Conservation (phyloP, 2,888 invertebrate genomes). For the Morpho helenor region DNA sequence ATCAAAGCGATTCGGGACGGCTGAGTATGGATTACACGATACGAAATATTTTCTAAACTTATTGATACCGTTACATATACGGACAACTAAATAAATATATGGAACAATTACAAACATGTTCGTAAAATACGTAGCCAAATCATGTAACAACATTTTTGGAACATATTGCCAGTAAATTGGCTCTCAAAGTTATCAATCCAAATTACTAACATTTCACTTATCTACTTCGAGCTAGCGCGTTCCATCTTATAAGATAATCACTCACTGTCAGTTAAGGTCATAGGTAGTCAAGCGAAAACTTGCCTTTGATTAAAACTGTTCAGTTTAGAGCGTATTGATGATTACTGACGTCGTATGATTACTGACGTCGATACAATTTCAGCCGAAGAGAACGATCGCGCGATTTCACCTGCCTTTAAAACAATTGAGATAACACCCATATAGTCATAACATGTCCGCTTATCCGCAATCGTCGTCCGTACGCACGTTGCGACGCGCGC, state of each 20-base stretch:
- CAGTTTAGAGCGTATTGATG: background rate
- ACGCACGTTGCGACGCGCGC: conserved; percentile 50
- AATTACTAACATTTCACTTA: too few species aligned
- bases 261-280: too few species aligned
- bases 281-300: background rate
- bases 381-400: background rate
- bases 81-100: too few species aligned
- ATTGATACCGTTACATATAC: too few species aligned
- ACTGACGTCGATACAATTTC: background rate
- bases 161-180: too few species aligned
- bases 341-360: background rate
- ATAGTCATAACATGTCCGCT: conserved; percentile 46
- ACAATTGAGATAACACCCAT: conserved; percentile 25
- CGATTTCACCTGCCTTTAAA: conserved; percentile 10
- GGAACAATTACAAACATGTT: too few species aligned
- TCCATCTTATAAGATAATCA: too few species aligned
- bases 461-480: conserved; percentile 61
- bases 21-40: background rate
- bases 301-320: background rate
- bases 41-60: too few species aligned
- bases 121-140: too few species aligned
- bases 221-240: too few species aligned
- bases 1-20: background rate
- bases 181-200: too few species aligned
- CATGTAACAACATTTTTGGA: too few species aligned